A percentile compares a stretch with the other conserved stretches of the same genome.
These are phyloP conservation scores for Holothuria scabra DNA, from an alignment of 53 echinoderm and acorn worm genomes.

Conservation along the genomic window DNA sequence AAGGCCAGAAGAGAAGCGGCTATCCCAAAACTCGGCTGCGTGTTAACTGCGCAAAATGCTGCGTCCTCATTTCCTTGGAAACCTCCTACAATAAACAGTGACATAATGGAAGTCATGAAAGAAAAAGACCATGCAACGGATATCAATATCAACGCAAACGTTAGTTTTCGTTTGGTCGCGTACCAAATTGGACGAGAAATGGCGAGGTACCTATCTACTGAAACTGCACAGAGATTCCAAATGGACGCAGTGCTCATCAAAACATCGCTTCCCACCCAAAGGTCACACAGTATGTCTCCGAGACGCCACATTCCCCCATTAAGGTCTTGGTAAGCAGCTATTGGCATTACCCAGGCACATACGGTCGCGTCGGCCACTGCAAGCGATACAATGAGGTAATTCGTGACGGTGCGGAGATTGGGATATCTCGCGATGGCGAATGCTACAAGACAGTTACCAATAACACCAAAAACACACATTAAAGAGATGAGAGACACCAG, in stretches of 20 bases:
- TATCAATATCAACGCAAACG: slow-evolving; percentile 67
- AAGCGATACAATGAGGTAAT: slow-evolving; percentile 87
- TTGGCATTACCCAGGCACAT: slow-evolving; percentile 74
- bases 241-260: slow-evolving; percentile 84
- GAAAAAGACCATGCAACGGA: slow-evolving; percentile 70
- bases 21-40: slow-evolving; percentile 66
- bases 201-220: slow-evolving; percentile 82
- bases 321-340: slow-evolving; percentile 75
- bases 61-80: slow-evolving; percentile 58
- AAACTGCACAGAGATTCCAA: slow-evolving; percentile 85
- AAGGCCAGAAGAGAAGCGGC: slow-evolving; percentile 65
- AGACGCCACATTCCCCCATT: slow-evolving; percentile 76
- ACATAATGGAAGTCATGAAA: slow-evolving; percentile 73
- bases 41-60: slow-evolving; percentile 67
- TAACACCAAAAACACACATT: too few relatives aligned
- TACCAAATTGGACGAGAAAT: slow-evolving; percentile 83
- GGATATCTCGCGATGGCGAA: too few relatives aligned
- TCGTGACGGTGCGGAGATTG: slow-evolving; percentile 69
- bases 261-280: slow-evolving; percentile 85
- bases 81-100: slow-evolving; percentile 74
- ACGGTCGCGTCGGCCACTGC: slow-evolving; percentile 80
- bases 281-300: slow-evolving; percentile 76
- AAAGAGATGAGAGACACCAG: too few relatives aligned
- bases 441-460: too few relatives aligned
- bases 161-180: slow-evolving; percentile 71